A percentile compares a stretch with the other conserved stretches of the same genome.
Conservation (phyloP, 2,797 vertebrate species). For the Ibycter americanus region DNA sequence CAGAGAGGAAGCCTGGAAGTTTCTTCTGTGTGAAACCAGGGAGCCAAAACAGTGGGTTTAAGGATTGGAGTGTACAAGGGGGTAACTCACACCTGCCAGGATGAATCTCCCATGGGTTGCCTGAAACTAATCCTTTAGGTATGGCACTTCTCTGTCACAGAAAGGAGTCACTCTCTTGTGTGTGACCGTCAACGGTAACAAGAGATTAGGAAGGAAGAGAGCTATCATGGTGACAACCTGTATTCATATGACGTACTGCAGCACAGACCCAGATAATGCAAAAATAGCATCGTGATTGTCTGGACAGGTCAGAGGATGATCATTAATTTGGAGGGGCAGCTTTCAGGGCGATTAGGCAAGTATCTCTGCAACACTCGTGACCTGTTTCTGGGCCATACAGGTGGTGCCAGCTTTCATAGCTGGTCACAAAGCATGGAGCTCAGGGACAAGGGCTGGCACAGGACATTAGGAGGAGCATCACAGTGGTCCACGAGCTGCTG, state of each 20-base stretch:
- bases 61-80: not conserved
- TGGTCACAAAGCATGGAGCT: not conserved
- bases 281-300: not conserved
- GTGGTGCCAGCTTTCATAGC: not conserved
- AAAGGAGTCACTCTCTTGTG: not conserved
- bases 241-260: not conserved
- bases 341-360: not conserved
- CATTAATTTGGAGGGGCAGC: not conserved
- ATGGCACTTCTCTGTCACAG: not conserved
- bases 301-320: not conserved
- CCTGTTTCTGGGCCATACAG: not conserved
- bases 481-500: rapidly evolving
- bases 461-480: rapidly evolving
- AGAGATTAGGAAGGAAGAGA: slow-evolving; percentile 41
- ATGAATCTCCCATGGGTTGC: not conserved
- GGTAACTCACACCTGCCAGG: not conserved
- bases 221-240: not conserved
- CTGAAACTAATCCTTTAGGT: not conserved
- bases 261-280: not conserved
- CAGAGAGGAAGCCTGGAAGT: not conserved
- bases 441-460: not conserved
- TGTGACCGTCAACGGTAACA: rapidly evolving
- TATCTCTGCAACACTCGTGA: not conserved
- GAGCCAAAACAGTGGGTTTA: not conserved
- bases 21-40: not conserved